phyloP scores from a whole-genome alignment of 2,888 invertebrate species.

The Nymphalis c-album region DNA sequence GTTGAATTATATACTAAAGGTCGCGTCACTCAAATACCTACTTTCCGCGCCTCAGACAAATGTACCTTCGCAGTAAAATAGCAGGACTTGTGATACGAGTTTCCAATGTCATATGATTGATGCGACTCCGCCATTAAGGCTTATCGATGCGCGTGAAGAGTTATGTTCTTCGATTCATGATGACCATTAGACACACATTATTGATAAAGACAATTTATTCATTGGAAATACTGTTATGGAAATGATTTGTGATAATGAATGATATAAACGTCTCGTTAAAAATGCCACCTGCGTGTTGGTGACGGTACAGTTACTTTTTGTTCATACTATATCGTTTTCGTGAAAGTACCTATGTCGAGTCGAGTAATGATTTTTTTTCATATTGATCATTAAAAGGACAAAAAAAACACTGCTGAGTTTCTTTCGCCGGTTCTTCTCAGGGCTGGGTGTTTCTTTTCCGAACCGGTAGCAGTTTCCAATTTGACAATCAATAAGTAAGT shows the following conservation, averaged over 20 bases:
- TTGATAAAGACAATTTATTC: constrained; percentile 26
- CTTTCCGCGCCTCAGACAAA: neutral
- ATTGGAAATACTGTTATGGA: constrained; percentile 11
- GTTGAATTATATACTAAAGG: no score
- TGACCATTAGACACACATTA: constrained; percentile 15
- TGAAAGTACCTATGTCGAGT: neutral
- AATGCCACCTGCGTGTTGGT: constrained; percentile 21
- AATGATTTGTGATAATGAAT: constrained; percentile 7
- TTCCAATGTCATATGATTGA: constrained; percentile 29
- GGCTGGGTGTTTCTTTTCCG: no score
- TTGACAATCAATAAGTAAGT: no score
- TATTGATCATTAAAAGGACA: no score
- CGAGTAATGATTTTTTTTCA: neutral
- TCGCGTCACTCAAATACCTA: no score
- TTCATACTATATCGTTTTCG: neutral
- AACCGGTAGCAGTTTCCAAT: no score
- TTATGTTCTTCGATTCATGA: constrained; percentile 17
- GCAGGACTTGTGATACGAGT: constrained; percentile 15
- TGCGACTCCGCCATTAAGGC: constrained; percentile 21
- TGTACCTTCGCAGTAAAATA: constrained; percentile 2
- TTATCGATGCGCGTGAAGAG: constrained; percentile 17
- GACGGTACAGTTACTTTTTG: neutral
- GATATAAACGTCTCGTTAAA: constrained; percentile 18
- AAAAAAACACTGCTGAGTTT: no score
- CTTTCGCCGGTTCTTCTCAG: no score